phyloP scores from a whole-genome alignment of 2,888 invertebrate genomes.

The Tribolium freemani region DNA sequence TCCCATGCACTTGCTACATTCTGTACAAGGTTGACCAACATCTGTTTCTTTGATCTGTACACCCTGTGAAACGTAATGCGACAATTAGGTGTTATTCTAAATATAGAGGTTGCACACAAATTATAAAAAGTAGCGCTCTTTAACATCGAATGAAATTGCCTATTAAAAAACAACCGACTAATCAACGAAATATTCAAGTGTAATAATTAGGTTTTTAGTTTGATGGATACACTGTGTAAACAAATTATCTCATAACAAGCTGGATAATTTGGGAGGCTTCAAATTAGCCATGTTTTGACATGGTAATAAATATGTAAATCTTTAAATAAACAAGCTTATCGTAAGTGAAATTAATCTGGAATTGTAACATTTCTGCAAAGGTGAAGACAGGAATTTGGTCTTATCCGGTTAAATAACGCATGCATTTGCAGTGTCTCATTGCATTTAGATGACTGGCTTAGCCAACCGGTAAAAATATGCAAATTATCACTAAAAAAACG shows the following conservation, averaged over 20 bases:
- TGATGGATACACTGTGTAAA: background rate
- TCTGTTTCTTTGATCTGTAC: conserved; percentile 89
- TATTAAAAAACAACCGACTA: conserved; percentile 1
- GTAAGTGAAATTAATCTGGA: background rate
- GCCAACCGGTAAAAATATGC: conserved; percentile 1
- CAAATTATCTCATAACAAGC: background rate
- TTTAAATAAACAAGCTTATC: background rate
- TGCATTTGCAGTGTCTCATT: conserved; percentile 20
- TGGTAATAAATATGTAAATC: background rate
- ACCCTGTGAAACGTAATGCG: conserved; percentile 75
- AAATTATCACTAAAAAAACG: conserved; percentile 10
- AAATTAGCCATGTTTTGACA: background rate
- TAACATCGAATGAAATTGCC: conserved; percentile 1
- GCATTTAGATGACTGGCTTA: background rate
- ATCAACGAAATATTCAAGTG: background rate
- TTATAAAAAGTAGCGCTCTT: conserved; percentile 14
- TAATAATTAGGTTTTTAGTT: background rate
- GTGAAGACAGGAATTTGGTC: conserved; percentile 26
- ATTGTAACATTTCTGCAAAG: conserved; percentile 16
- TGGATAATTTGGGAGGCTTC: background rate
- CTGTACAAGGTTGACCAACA: conserved; percentile 87
- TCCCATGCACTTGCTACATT: conserved; percentile 84
- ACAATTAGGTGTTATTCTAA: conserved; percentile 14
- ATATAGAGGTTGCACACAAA: conserved; percentile 29
- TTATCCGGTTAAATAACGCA: conserved; percentile 39